Evolutionary conservation across 2,797 vertebrate species (phyloP), one percentile per base, ranked within the genome.

Genomic region (Cyclopterus lumpus): DNA sequence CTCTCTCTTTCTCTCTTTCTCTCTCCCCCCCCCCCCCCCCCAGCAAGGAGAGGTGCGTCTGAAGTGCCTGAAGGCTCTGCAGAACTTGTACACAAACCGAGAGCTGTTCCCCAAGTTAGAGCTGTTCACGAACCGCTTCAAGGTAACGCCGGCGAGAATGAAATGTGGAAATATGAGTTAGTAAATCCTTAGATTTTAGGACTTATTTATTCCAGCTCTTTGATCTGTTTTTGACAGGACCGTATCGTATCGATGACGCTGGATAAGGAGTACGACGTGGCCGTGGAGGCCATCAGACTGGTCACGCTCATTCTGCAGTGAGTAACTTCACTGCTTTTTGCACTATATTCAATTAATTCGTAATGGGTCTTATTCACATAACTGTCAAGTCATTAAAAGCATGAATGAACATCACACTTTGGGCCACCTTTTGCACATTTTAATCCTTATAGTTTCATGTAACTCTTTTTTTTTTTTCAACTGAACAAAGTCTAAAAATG

Each of bases 21-120:
- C 8, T 3, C 40, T 42, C 42, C 5, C 42, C 5, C 42, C 2
- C 7, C 16, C 7, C 16, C 3, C 42, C 2, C 18, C 57, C 1
- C 71, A 99, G 98, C 98, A 99, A 99, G 98, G 98, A 82, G 98
- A 99, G 93, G 98, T 99, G 86, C 97, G 98, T 87, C 94, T 99
- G 76, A 99, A 99, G 95, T 99, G 98, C 93, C 95, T 99, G 91
- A 99, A 99, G 94, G 98, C 98, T 81, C 95, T 99, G 63, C 97
- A 99, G 93, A 99, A 97, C 85, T 94, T 99, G 2, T 99, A 99
- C 93, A 99, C 98, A 78, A 99, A 99, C 93, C 93, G 97, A 93
- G 98, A 99, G 69, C 95, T 99, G 80, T 99, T 98, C 80, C 97
- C 98, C 71, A 99, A 99, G 89, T 94, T 99, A 81, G 98, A 99